Conservation (phyloP, 2,797 vertebrate species). For the Acrossocheilus wenchowensis region DNA sequence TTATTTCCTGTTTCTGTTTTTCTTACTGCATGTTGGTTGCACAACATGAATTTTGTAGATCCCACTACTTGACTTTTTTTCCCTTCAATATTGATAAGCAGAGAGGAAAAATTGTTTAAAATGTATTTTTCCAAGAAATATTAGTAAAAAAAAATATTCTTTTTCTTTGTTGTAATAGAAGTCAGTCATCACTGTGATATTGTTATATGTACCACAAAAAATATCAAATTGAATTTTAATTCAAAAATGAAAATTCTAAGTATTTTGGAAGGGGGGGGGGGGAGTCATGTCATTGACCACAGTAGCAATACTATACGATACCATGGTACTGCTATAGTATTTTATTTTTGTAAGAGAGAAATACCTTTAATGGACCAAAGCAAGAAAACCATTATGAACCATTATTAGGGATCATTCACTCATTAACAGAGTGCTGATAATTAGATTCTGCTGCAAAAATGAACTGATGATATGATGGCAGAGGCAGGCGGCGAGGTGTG, state of each 20-base stretch:
- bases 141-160: neutral
- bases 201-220: neutral
- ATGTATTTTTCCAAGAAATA: neutral
- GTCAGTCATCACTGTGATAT: neutral
- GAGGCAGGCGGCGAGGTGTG: slow-evolving; percentile 71
- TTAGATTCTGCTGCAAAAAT: slow-evolving; percentile 77
- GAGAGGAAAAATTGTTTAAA: neutral
- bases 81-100: neutral
- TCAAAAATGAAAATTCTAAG: neutral
- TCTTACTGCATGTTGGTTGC: neutral
- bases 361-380: neutral
- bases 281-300: neutral
- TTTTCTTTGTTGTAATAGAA: slow-evolving; percentile 72
- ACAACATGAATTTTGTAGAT: neutral
- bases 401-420: slow-evolving; percentile 72
- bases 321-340: neutral
- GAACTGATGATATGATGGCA: slow-evolving; percentile 85
- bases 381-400: slow-evolving; percentile 64
- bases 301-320: neutral
- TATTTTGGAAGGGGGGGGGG: too few relatives aligned
- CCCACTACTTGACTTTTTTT: neutral
- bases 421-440: slow-evolving; percentile 76
- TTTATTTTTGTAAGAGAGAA: neutral
- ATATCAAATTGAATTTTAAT: neutral
- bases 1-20: neutral